Conservation (phyloP, 2,113 vertebrate genomes). For the Galbula dea region DNA sequence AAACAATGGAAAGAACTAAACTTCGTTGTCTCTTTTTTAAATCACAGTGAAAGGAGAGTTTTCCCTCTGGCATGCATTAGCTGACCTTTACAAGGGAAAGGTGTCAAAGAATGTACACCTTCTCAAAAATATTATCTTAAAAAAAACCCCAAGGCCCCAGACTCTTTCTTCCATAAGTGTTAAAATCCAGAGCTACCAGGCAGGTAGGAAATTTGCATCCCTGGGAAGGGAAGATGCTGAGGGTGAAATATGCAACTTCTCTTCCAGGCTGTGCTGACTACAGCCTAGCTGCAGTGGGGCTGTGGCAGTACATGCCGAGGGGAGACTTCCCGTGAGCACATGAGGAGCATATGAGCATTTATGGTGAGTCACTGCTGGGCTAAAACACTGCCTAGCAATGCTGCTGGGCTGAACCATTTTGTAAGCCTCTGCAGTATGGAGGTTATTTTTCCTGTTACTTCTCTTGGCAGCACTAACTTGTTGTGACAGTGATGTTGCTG, state of each 20-base stretch:
- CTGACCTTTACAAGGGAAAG: not conserved
- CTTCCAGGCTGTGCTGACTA: not conserved
- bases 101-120: not conserved
- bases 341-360: not conserved
- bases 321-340: not conserved
- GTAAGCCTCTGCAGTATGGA: not conserved
- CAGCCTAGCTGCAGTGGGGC: not conserved
- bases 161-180: not conserved
- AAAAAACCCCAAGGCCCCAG: accelerated
- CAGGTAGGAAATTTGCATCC: not conserved
- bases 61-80: not conserved
- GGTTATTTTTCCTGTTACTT: not conserved
- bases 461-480: not conserved
- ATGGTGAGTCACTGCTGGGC: constrained; percentile 30
- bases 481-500: constrained; percentile 20
- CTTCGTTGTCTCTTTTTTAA: not conserved
- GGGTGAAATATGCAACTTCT: not conserved
- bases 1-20: not conserved
- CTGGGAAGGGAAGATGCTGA: not conserved
- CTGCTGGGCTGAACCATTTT: not conserved
- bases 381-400: not conserved
- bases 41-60: not conserved
- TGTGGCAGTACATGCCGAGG: not conserved
- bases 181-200: not conserved
- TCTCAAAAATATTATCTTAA: not conserved